Percentiles rank a stretch among this genome's conserved stretches.
Conservation (phyloP, 2,113 vertebrate species). For the Callorhinus ursinus region DNA sequence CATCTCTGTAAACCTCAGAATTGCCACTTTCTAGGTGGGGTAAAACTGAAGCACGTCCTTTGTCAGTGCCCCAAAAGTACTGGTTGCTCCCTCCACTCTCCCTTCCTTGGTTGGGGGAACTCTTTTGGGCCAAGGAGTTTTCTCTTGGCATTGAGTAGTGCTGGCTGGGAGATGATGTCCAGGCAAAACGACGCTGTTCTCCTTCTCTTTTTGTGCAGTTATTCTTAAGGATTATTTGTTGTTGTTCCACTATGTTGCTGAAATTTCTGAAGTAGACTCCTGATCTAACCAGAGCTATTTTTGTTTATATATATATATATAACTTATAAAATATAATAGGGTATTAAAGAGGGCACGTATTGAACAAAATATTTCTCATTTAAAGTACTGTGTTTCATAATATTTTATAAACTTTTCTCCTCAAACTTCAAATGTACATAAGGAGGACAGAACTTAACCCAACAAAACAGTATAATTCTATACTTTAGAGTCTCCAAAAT, state of each 20-base stretch:
- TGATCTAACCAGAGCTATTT: not conserved
- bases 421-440: slow-evolving; percentile 21
- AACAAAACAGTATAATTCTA: not conserved
- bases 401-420: not conserved
- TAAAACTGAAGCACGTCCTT: not conserved
- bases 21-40: not conserved
- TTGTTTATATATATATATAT: not conserved
- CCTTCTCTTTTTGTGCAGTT: not conserved
- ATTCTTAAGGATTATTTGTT: not conserved
- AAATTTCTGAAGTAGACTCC: not conserved
- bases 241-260: not conserved
- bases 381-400: not conserved
- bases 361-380: not conserved
- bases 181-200: not conserved
- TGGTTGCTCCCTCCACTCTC: not conserved
- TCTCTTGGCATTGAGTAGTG: not conserved
- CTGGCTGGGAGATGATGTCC: too few relatives aligned
- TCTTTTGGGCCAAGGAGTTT: not conserved
- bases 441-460: not conserved
- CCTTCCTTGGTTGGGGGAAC: not conserved
- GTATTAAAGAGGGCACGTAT: too few relatives aligned
- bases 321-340: too few relatives aligned
- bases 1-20: not conserved
- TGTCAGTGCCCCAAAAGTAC: not conserved
- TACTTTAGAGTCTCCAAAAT: slow-evolving; percentile 19